Evolutionary conservation across 1,140 invertebrate genomes (phyloP).

Genomic region (Gryon sp.): DNA sequence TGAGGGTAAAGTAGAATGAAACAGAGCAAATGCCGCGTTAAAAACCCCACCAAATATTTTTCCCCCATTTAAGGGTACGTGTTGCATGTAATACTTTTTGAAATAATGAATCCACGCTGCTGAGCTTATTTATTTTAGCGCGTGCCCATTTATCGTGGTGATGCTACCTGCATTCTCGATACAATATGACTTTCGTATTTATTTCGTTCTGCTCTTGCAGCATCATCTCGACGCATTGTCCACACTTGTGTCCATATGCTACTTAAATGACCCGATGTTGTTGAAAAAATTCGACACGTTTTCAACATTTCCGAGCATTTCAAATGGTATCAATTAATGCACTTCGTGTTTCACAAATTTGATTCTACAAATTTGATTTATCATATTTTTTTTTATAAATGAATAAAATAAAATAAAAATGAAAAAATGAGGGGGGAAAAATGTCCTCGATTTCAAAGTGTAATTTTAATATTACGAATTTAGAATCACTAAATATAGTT

Average conservation of each 20-base stretch:
- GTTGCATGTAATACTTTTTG: constrained; percentile 11
- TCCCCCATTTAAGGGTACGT: constrained; percentile 20
- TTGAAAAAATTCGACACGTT: constrained; percentile 68
- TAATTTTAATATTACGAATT: no score
- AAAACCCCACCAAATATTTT: constrained; percentile 46
- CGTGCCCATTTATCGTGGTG: constrained; percentile 42
- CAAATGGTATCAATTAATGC: not conserved
- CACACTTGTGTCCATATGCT: constrained; percentile 64
- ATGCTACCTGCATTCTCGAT: constrained; percentile 58
- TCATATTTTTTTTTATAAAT: no score
- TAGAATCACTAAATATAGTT: no score
- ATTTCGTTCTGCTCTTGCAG: constrained; percentile 66
- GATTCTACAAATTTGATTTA: no score
- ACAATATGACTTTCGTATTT: constrained; percentile 68
- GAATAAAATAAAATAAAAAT: no score
- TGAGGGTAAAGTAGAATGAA: no score
- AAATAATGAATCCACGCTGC: constrained; percentile 43
- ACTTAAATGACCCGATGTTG: constrained; percentile 65
- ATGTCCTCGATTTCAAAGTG: no score
- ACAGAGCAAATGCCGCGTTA: constrained; percentile 59
- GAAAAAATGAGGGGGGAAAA: no score
- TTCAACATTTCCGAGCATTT: no score
- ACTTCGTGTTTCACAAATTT: no score
- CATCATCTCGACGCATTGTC: constrained; percentile 59
- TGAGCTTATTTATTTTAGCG: constrained; percentile 50